Base-by-base conservation (phyloP, 2,797 vertebrate species). In the Enteromius thamalakanensis region DNA sequence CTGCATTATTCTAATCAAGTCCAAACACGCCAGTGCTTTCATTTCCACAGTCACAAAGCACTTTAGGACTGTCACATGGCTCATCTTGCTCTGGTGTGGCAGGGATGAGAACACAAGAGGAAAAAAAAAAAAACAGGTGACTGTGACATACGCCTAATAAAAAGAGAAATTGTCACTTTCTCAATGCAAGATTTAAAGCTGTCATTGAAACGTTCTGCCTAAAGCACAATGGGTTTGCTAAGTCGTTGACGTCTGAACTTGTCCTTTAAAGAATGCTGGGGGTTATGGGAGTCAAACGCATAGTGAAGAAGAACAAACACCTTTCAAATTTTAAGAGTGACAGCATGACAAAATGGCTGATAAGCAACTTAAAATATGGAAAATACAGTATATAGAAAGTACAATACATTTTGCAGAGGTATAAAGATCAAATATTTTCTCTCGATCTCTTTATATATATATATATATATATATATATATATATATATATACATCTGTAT, bases 151-250 rank as follows among this genome's bases (percentile, higher is more conserved):
- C 76, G 85, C 76, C 81, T 23, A 12, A 74, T 82, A 80, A 78
- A 75, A 86, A 49, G 68, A 78, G 80, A 84, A 76, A 88, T 82
- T 84, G 86, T 84, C 86, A 78, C 47, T 77, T 83, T 74, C 87
- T 89, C 84, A 75, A 89, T 86, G 90, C 80, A 75, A 86, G 74
- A 88, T 76, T 90, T 84, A 87, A 91, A 90, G 85, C 89, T 88
- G 90, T 87, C 87, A 83, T 65, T 75, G 82, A 84, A 87, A 88
- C 68, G 79, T 47, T 83, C 82, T 80, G 87, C 88, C 90, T 93
- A 89, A 85, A 92, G 93, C 87, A 92, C 86, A 91, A 93, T 94
- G 87, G 26, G 89, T 92, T 91, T 90, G 90, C 84, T 87, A 85
- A 84, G 86, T 79, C 81, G 55, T 76, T 60, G 6, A 83, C 82